Evolutionary conservation across 2,888 invertebrate genomes (phyloP).

Genomic region (Pecten maximus): DNA sequence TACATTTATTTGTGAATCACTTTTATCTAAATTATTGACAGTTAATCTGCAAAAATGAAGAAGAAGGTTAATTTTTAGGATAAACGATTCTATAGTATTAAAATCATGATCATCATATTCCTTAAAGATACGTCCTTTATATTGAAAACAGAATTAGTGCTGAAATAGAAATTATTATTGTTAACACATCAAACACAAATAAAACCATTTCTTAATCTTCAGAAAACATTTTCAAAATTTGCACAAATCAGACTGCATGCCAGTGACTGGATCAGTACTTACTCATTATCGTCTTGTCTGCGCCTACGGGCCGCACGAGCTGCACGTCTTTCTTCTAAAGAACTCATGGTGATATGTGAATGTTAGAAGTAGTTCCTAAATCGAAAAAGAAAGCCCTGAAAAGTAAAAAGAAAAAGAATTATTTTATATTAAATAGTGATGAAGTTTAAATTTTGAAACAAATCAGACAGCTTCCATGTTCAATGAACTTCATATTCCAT

Average conservation of each 20-base stretch:
- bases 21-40: too few relatives aligned
- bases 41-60: too few relatives aligned
- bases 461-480: too few relatives aligned
- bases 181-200: not conserved
- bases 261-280: not conserved
- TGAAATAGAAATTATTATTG: not conserved
- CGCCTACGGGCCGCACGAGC: conserved; percentile 63
- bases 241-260: not conserved
- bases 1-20: too few relatives aligned
- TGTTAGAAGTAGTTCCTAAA: conserved; percentile 47
- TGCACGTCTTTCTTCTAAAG: conserved; percentile 68
- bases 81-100: too few relatives aligned
- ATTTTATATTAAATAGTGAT: too few relatives aligned
- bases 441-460: too few relatives aligned
- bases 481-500: too few relatives aligned
- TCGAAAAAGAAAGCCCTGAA: conserved; percentile 52
- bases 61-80: too few relatives aligned
- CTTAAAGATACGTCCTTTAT: too few relatives aligned
- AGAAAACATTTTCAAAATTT: not conserved
- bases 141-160: not conserved
- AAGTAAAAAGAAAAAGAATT: not conserved
- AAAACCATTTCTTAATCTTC: not conserved
- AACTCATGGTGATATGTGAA: conserved; percentile 59
- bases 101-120: too few relatives aligned
- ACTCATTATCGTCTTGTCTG: conserved; percentile 55